These are phyloP conservation scores for Drosophila meridionalis DNA, from an alignment of 2,888 invertebrate genomes.

Conservation along the genomic window DNA sequence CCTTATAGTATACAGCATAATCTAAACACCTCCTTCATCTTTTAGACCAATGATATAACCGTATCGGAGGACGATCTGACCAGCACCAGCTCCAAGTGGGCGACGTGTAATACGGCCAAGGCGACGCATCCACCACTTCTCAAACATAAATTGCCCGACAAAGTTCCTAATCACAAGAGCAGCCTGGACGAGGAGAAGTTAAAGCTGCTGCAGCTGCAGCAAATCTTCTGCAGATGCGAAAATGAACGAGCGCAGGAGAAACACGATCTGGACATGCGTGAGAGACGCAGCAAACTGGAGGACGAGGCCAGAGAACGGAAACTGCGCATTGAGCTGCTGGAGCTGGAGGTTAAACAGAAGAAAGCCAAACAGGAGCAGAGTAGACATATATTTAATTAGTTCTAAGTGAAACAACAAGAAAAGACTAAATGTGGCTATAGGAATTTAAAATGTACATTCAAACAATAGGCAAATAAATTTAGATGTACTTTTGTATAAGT, in stretches of 20 bases:
- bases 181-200: constrained; percentile 9
- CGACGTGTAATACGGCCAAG: background rate
- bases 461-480: background rate
- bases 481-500: background rate
- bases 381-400: background rate
- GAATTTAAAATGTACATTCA: background rate
- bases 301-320: constrained; percentile 16
- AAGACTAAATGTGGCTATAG: background rate
- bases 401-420: background rate
- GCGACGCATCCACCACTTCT: background rate
- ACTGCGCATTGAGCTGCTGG: constrained; percentile 21
- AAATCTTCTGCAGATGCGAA: constrained; percentile 17
- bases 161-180: background rate
- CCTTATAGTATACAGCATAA: too few relatives aligned
- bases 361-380: constrained; percentile 12
- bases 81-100: constrained; percentile 18
- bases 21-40: background rate
- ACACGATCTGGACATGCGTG: constrained; percentile 19
- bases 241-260: constrained; percentile 21
- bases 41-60: constrained; percentile 7
- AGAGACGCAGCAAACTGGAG: constrained; percentile 1
- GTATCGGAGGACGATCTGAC: constrained; percentile 17
- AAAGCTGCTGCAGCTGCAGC: constrained; percentile 17
- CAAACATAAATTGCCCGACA: background rate
- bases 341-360: constrained; percentile 10